A percentile compares a stretch with the other conserved stretches of the same genome.
These are phyloP conservation scores for Calliopsis andreniformis DNA, from an alignment of 1,140 invertebrate species.

Conservation along the genomic window DNA sequence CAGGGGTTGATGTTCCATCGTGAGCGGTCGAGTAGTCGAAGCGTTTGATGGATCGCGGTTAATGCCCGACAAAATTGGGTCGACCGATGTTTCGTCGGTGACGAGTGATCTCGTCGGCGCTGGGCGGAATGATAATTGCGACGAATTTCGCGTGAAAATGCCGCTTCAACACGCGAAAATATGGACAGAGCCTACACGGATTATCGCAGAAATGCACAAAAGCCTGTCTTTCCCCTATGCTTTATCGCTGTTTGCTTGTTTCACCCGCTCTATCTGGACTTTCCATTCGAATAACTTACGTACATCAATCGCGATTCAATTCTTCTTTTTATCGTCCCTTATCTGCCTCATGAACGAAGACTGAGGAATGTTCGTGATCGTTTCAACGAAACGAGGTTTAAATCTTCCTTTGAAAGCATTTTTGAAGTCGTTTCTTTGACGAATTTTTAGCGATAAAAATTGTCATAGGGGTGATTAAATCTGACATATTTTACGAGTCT, in stretches of 20 bases:
- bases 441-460: too few species aligned
- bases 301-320: conserved; percentile 35
- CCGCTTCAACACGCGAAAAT: too few species aligned
- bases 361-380: background rate
- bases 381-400: conserved; percentile 6
- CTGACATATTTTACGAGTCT: too few species aligned
- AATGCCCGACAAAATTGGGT: conserved; percentile 43
- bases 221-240: background rate
- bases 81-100: background rate
- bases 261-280: conserved; percentile 50
- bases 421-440: too few species aligned
- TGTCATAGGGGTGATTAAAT: too few species aligned
- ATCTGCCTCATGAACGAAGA: conserved; percentile 25
- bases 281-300: conserved; percentile 51
- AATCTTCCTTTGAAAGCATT: too few species aligned
- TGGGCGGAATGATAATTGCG: conserved; percentile 8
- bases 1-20: background rate
- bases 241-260: conserved; percentile 21
- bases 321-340: conserved; percentile 16
- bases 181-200: too few species aligned
- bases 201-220: background rate
- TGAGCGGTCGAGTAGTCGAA: background rate
- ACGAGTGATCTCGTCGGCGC: conserved; percentile 7
- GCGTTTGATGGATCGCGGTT: conserved; percentile 40
- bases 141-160: background rate